Percentiles rank a stretch among this genome's conserved stretches.
Conservation (phyloP, 2,113 vertebrate genomes). For the Tachysurus fulvidraco region DNA sequence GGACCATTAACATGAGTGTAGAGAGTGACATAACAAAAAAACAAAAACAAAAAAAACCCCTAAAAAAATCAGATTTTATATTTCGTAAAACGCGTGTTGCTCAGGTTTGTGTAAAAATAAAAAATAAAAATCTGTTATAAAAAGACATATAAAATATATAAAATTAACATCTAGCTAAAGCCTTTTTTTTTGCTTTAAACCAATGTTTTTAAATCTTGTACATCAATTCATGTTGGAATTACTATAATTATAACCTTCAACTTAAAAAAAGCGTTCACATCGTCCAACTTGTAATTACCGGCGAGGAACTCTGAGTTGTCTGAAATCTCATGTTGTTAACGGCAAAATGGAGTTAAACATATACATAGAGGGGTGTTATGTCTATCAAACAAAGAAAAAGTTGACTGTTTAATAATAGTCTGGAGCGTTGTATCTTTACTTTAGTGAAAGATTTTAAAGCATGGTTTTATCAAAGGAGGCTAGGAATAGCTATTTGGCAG, state of each 20-base stretch:
- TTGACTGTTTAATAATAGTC: neutral
- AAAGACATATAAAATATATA: neutral
- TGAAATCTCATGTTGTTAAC: neutral
- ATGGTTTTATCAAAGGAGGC: neutral
- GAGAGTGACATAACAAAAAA: too few relatives aligned
- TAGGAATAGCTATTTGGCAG: neutral
- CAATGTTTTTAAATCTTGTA: neutral
- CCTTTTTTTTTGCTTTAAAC: neutral
- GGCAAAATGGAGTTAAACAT: neutral
- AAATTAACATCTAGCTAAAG: neutral
- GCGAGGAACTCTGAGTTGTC: neutral
- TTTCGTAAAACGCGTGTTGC: neutral
- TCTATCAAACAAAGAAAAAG: neutral
- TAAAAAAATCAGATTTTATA: too few relatives aligned
- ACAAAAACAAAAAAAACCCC: too few relatives aligned
- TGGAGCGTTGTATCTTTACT: neutral
- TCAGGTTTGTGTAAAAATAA: neutral
- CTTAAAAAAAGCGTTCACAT: neutral
- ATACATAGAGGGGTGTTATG: neutral
- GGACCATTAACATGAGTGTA: too few relatives aligned
- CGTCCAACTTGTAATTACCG: neutral
- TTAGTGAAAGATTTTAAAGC: neutral
- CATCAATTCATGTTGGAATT: neutral
- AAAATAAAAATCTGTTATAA: neutral
- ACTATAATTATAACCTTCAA: neutral